phyloP scores from a whole-genome alignment of 2,797 vertebrate species.

The Chaenodraco wilsoni region DNA sequence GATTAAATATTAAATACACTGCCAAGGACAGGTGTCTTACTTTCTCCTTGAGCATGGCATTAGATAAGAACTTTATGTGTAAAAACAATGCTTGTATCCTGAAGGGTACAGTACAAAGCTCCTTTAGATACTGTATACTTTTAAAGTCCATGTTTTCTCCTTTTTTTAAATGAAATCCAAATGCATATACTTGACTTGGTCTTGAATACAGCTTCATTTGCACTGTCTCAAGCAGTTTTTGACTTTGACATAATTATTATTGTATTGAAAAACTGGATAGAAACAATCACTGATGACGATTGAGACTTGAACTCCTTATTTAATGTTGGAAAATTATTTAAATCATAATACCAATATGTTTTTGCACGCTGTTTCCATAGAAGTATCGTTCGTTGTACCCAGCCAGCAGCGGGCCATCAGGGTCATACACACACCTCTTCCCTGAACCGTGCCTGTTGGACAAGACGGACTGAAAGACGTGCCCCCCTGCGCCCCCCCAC shows the following conservation, averaged over 20 bases:
- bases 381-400: slow-evolving; percentile 86
- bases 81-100: too few relatives aligned
- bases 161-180: too few relatives aligned
- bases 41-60: slow-evolving; percentile 3
- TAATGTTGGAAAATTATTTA: not conserved
- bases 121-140: not conserved
- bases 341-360: slow-evolving; percentile 80
- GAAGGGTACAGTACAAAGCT: not conserved
- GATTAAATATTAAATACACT: not conserved
- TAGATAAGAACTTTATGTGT: not conserved
- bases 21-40: not conserved
- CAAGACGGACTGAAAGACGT: slow-evolving; percentile 80
- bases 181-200: too few relatives aligned
- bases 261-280: not conserved
- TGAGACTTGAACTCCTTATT: not conserved
- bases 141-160: too few relatives aligned
- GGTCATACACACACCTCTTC: slow-evolving; percentile 85
- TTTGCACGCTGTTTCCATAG: slow-evolving; percentile 64
- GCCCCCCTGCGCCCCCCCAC: slow-evolving; percentile 73
- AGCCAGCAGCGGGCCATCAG: slow-evolving; percentile 81
- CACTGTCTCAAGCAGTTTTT: too few relatives aligned
- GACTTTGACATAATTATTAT: too few relatives aligned
- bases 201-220: too few relatives aligned
- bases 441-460: slow-evolving; percentile 78
- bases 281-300: not conserved